Conservation (phyloP, 1,140 invertebrate genomes). For the Cherax destructor region DNA sequence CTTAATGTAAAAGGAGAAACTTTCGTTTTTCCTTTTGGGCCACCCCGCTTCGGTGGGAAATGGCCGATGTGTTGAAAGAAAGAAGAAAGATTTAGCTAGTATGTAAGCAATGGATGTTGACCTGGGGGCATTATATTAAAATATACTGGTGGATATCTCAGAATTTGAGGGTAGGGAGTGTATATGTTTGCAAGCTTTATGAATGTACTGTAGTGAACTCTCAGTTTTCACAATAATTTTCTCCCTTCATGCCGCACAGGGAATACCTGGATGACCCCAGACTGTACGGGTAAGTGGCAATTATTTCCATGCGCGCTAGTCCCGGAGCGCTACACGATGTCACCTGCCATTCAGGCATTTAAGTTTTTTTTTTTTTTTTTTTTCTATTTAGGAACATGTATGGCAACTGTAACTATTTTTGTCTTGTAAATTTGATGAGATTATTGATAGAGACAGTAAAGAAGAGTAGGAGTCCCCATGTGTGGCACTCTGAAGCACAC, state of each 20-base stretch:
- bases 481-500: conserved; percentile 18
- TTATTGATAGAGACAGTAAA: conserved; percentile 19
- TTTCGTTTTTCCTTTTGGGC: too few species aligned
- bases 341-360: conserved; percentile 31
- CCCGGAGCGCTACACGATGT: conserved; percentile 53
- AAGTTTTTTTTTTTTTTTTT: background rate
- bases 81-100: too few species aligned
- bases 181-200: background rate
- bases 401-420: conserved; percentile 36
- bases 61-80: too few species aligned
- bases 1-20: too few species aligned
- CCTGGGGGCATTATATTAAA: background rate
- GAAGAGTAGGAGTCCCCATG: conserved; percentile 16
- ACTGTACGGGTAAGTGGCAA: conserved; percentile 67
- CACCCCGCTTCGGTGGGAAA: too few species aligned
- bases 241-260: conserved; percentile 65
- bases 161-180: background rate
- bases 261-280: conserved; percentile 67
- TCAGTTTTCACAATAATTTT: conserved; percentile 63
- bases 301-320: conserved; percentile 34
- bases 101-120: too few species aligned
- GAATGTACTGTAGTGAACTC: conserved; percentile 11
- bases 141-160: background rate
- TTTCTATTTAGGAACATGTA: conserved; percentile 11
- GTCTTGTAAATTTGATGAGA: conserved; percentile 17